phyloP scores from a whole-genome alignment of 2,113 vertebrate species.

The Hipposideros armiger region DNA sequence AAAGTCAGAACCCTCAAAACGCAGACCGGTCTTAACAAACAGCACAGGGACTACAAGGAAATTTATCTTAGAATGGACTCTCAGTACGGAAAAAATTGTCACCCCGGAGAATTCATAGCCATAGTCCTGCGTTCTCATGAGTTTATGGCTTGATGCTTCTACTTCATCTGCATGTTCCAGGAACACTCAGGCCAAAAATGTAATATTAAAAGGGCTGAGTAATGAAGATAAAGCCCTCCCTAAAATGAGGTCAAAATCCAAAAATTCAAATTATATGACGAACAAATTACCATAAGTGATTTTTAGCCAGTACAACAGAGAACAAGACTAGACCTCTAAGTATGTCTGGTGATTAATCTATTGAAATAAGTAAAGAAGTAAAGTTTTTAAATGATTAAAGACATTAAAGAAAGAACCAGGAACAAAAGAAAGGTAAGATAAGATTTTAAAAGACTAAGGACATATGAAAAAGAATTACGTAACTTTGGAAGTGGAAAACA shows the following conservation, averaged over 20 bases:
- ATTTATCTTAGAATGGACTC: not conserved
- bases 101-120: not conserved
- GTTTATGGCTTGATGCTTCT: conserved; percentile 11
- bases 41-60: not conserved
- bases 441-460: not conserved
- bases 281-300: not conserved
- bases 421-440: not conserved
- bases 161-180: not conserved
- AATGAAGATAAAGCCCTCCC: not conserved
- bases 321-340: not conserved
- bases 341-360: not conserved
- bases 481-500: conserved; percentile 1
- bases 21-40: not conserved
- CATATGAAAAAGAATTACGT: not conserved
- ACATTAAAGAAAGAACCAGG: not conserved
- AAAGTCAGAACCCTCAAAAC: not conserved
- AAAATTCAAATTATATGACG: not conserved
- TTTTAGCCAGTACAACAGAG: not conserved
- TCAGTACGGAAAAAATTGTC: not conserved
- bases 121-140: not conserved
- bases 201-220: not conserved
- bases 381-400: not conserved
- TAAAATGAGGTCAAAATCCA: conserved; percentile 31
- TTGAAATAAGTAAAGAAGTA: conserved; percentile 5
- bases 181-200: not conserved